A percentile compares a stretch with the other conserved stretches of the same genome.
Evolutionary conservation across 2,888 invertebrate genomes (phyloP).

Genomic region (Drosophila rubida): DNA sequence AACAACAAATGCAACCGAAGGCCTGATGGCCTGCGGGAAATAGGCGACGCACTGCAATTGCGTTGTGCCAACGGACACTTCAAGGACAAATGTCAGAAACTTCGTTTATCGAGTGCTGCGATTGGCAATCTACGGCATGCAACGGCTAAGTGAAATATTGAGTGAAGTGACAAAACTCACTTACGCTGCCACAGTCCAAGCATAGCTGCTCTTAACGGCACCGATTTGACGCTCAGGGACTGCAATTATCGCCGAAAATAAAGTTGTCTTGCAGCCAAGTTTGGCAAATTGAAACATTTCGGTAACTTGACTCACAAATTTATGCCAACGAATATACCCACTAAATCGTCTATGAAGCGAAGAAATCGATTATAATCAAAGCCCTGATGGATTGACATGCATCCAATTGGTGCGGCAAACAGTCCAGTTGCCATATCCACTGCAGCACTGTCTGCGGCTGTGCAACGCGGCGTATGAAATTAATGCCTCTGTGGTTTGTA

Average conservation of each 20-base stretch:
- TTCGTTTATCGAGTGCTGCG: slow-evolving; percentile 15
- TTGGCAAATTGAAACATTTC: slow-evolving; percentile 9
- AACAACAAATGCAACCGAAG: slow-evolving; percentile 7
- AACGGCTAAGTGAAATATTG: slow-evolving; percentile 36
- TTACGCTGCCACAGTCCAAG: slow-evolving; percentile 1
- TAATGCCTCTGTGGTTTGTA: slow-evolving; percentile 75
- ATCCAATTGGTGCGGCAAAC: slow-evolving; percentile 28
- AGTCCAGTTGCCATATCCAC: slow-evolving; percentile 3
- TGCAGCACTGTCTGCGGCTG: slow-evolving; percentile 51
- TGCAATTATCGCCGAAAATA: slow-evolving; percentile 1
- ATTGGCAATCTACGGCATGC: slow-evolving; percentile 20
- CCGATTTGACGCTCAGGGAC: not conserved
- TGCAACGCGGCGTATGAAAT: slow-evolving; percentile 77
- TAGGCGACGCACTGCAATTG: slow-evolving; percentile 1
- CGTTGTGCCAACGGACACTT: slow-evolving; percentile 19
- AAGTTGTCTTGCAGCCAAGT: not conserved
- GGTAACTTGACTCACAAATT: slow-evolving; percentile 52
- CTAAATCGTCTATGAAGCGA: slow-evolving; percentile 46
- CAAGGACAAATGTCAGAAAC: slow-evolving; percentile 40
- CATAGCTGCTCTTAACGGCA: not conserved
- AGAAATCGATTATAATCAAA: slow-evolving; percentile 68
- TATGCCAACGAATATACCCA: slow-evolving; percentile 25
- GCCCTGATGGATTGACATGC: slow-evolving; percentile 48
- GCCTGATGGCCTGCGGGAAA: not conserved
- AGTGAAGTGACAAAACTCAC: slow-evolving; percentile 21